phyloP scores from a whole-genome alignment of 2,797 vertebrate species.

The Limosa lapponica region DNA sequence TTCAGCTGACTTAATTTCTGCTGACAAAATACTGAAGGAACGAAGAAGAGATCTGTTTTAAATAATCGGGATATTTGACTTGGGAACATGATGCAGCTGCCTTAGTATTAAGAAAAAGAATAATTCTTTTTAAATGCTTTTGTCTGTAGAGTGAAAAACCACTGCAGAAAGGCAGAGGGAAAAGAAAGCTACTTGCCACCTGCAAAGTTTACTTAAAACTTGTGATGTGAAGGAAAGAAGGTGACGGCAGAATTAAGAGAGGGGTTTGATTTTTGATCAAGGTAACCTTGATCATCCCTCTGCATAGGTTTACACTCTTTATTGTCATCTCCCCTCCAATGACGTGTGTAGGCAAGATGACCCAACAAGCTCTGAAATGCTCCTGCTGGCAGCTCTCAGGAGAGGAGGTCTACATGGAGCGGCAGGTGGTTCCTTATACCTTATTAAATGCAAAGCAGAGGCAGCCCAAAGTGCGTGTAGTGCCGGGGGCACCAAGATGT shows the following conservation, averaged over 20 bases:
- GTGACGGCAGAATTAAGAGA: neutral
- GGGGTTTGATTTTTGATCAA: neutral
- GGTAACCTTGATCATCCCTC: neutral
- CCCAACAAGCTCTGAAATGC: neutral
- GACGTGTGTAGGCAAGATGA: fast-evolving
- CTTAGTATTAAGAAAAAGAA: neutral
- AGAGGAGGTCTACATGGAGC: neutral
- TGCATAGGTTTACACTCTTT: neutral
- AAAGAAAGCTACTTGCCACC: neutral
- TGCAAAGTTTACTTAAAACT: neutral
- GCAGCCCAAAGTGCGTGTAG: neutral
- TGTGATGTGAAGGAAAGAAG: neutral
- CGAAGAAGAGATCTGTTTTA: slow-evolving; percentile 16
- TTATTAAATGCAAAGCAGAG: neutral
- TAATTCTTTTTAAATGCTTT: neutral
- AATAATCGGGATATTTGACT: slow-evolving; percentile 24
- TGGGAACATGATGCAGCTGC: neutral
- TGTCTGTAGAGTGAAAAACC: neutral
- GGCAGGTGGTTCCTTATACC: neutral
- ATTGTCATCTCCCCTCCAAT: neutral
- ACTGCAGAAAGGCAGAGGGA: neutral
- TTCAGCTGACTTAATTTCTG: slow-evolving; percentile 22
- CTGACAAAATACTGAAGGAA: slow-evolving; percentile 23
- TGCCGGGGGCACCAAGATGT: neutral
- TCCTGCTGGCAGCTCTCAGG: neutral